Percentiles rank a stretch among this genome's conserved stretches.
phyloP scores from a whole-genome alignment of 2,888 invertebrate genomes.

The Allygus modestus region DNA sequence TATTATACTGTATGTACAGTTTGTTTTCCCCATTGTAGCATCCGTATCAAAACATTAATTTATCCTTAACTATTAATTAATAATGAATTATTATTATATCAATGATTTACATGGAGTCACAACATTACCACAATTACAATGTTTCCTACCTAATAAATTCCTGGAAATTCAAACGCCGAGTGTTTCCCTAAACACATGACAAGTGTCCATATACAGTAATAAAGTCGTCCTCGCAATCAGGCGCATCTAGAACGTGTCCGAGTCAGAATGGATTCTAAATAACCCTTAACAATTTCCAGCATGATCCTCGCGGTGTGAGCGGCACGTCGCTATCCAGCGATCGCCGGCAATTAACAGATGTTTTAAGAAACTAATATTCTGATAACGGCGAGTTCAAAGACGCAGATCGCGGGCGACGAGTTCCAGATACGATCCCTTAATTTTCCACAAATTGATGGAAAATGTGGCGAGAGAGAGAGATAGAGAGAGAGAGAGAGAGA shows the following conservation, averaged over 20 bases:
- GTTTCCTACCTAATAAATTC: too few relatives aligned
- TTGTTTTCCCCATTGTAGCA: too few relatives aligned
- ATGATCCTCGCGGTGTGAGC: not conserved
- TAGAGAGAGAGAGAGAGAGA: not conserved
- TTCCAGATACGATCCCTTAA: conserved; percentile 41
- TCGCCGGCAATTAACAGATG: conserved; percentile 56
- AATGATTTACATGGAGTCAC: too few relatives aligned
- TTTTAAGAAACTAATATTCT: conserved; percentile 58
- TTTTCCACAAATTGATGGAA: conserved; percentile 59
- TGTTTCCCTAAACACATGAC: too few relatives aligned
- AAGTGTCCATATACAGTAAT: not conserved
- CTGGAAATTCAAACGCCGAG: too few relatives aligned
- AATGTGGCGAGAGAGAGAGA: not conserved
- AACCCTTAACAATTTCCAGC: too few relatives aligned
- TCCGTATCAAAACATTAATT: too few relatives aligned
- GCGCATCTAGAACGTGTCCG: not conserved
- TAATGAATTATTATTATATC: too few relatives aligned
- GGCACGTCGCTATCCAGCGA: conserved; percentile 34
- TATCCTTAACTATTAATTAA: too few relatives aligned
- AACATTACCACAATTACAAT: too few relatives aligned
- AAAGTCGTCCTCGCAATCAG: not conserved
- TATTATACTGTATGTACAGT: too few relatives aligned
- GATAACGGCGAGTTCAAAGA: conserved; percentile 51
- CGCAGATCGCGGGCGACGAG: conserved; percentile 48
- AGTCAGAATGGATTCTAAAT: too few relatives aligned